phyloP scores from a whole-genome alignment of 2,113 vertebrate genomes.

The Epinephelus cyanopodus region DNA sequence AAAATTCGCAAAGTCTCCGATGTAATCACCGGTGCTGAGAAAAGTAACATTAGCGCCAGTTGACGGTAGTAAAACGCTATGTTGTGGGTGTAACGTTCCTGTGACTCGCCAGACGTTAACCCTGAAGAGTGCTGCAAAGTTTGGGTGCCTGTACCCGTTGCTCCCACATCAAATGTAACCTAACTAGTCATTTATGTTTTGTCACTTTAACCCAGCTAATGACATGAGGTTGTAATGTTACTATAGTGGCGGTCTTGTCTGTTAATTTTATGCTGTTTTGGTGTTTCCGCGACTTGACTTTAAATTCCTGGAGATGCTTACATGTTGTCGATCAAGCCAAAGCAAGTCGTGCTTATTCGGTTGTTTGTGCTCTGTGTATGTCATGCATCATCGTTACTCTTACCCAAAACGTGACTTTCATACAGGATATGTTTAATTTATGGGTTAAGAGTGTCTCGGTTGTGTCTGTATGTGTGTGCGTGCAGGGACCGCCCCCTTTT shows the following conservation, averaged over 20 bases:
- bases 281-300: constrained; percentile 34
- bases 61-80: background rate
- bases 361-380: too few species aligned
- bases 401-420: background rate
- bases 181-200: background rate
- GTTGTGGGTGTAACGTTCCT: constrained; percentile 40
- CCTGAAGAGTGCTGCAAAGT: constrained; percentile 1
- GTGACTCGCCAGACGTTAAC: background rate
- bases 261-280: background rate
- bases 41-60: background rate
- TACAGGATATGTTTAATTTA: constrained; percentile 4
- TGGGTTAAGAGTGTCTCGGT: background rate
- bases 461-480: background rate
- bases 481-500: constrained; percentile 78
- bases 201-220: background rate
- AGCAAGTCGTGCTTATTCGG: background rate
- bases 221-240: rapidly evolving
- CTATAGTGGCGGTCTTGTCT: background rate
- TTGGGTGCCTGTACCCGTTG: background rate
- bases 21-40: rapidly evolving
- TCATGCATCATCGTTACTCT: rapidly evolving
- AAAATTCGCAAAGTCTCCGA: rapidly evolving
- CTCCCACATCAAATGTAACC: background rate
- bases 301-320: background rate
- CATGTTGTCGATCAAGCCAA: background rate